These are phyloP conservation scores for Tokudaia muenninki DNA, from an alignment of 2,797 vertebrate genomes.

Conservation along the genomic window DNA sequence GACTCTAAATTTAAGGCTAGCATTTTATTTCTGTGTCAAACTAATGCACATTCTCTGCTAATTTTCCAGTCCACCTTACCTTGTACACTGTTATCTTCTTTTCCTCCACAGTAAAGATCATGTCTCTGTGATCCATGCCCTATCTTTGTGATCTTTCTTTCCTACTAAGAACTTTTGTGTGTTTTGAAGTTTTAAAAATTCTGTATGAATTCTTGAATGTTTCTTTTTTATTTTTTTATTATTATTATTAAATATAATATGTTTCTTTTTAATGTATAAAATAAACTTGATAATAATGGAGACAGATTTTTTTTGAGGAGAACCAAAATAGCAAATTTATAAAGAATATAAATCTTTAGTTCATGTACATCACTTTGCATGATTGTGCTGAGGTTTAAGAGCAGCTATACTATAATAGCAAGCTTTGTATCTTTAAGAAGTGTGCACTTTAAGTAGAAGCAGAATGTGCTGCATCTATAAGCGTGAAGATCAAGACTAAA, in stretches of 20 bases:
- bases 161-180: not conserved
- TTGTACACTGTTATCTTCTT: not conserved
- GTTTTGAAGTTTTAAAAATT: slow-evolving; percentile 35
- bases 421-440: not conserved
- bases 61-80: not conserved
- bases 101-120: not conserved
- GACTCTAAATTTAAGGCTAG: not conserved
- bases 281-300: not conserved
- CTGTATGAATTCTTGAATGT: not conserved
- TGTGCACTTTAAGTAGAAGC: not conserved
- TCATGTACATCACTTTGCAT: not conserved
- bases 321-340: slow-evolving; percentile 25
- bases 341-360: not conserved
- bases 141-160: not conserved
- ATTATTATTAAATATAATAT: not conserved
- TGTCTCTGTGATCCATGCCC: not conserved
- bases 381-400: not conserved
- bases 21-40: slow-evolving; percentile 34
- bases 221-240: too few species aligned
- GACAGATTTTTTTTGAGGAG: not conserved
- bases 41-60: not conserved
- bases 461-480: not conserved
- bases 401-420: not conserved
- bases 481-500: not conserved
- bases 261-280: slow-evolving; percentile 15